Percentiles rank a stretch among this genome's conserved stretches.
These are phyloP conservation scores for Coleophora deauratella DNA, from an alignment of 2,888 invertebrate genomes.

Conservation along the genomic window DNA sequence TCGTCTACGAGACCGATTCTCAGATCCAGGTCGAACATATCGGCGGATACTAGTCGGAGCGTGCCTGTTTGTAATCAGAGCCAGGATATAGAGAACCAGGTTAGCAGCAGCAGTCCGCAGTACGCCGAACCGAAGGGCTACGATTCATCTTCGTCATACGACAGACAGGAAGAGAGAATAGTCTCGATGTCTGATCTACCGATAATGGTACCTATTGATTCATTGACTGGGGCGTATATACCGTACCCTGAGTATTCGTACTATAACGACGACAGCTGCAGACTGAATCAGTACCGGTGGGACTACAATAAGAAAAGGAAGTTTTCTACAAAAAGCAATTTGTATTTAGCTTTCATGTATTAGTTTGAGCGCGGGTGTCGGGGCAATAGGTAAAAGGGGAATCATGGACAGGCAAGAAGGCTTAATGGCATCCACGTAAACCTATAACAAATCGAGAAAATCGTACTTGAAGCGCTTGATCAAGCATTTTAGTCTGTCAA, in stretches of 20 bases:
- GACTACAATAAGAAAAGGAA: constrained; percentile 43
- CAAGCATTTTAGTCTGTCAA: too few species aligned
- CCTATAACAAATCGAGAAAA: too few species aligned
- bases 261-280: constrained; percentile 47
- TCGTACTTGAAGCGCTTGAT: too few species aligned
- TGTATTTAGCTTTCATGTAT: constrained; percentile 71
- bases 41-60: constrained; percentile 62
- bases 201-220: constrained; percentile 52
- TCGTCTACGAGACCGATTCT: constrained; percentile 50
- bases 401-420: too few species aligned
- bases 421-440: too few species aligned
- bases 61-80: constrained; percentile 63
- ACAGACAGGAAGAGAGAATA: constrained; percentile 26
- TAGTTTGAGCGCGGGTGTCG: constrained; percentile 45
- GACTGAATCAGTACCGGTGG: constrained; percentile 36
- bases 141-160: constrained; percentile 44
- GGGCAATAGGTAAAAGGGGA: too few species aligned
- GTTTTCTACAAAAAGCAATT: constrained; percentile 47
- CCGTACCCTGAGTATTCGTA: constrained; percentile 58
- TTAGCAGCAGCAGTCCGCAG: constrained; percentile 50
- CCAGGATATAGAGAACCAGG: constrained; percentile 41
- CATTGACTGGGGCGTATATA: constrained; percentile 49
- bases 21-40: constrained; percentile 57
- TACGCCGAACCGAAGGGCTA: constrained; percentile 54
- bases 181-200: constrained; percentile 59